These are phyloP conservation scores for Cataglyphis cursor DNA, from an alignment of 2,888 invertebrate species.

Conservation along the genomic window DNA sequence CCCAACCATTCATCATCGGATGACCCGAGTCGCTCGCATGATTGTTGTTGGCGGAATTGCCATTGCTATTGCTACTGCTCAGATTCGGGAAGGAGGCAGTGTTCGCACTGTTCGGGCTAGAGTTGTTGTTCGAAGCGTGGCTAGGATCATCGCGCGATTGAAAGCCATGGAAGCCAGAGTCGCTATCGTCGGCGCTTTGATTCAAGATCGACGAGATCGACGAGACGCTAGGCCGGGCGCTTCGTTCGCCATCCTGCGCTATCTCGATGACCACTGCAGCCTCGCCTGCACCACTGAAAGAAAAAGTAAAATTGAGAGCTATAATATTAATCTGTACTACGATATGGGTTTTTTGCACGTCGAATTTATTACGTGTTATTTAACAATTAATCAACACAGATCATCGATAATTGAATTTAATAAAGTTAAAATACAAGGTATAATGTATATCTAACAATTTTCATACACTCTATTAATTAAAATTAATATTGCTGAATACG, in stretches of 20 bases:
- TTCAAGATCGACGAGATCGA: conserved; percentile 85
- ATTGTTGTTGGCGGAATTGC: conserved; percentile 66
- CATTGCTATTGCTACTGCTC: conserved; percentile 78
- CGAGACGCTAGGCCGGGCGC: conserved; percentile 84
- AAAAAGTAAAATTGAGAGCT: conserved; percentile 18
- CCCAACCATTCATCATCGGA: conserved; percentile 81
- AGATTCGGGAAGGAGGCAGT: conserved; percentile 83
- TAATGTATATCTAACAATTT: neutral
- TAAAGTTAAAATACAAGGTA: neutral
- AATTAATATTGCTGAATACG: neutral
- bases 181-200: conserved; percentile 86
- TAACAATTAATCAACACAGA: neutral
- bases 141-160: conserved; percentile 84
- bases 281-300: conserved; percentile 75
- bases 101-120: conserved; percentile 83
- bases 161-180: conserved; percentile 86
- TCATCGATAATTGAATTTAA: neutral
- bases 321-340: neutral
- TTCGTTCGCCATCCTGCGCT: conserved; percentile 81
- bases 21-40: conserved; percentile 71
- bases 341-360: neutral
- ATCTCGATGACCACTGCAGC: conserved; percentile 78
- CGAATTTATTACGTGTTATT: neutral
- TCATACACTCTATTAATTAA: neutral
- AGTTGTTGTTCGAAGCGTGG: conserved; percentile 84